A percentile compares a stretch with the other conserved stretches of the same genome.
These are phyloP conservation scores for Strigamia crassipes DNA, from an alignment of 2,888 invertebrate species.

Conservation along the genomic window DNA sequence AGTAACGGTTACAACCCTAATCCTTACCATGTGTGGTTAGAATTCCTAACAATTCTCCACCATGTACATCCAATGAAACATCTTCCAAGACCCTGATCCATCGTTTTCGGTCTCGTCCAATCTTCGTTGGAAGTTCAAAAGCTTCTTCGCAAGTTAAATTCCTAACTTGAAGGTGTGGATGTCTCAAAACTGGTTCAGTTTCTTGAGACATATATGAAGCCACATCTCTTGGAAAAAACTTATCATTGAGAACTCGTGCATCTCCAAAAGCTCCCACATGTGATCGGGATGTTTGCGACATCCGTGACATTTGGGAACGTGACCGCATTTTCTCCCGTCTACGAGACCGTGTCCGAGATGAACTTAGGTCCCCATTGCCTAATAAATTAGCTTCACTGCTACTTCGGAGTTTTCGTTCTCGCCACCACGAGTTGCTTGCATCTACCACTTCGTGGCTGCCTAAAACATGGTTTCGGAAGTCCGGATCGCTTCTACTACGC, in stretches of 20 bases:
- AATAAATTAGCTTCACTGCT: conserved; percentile 86
- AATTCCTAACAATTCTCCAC: conserved; percentile 87
- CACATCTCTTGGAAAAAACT: conserved; percentile 56
- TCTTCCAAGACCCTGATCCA: conserved; percentile 68
- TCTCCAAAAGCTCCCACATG: conserved; percentile 50
- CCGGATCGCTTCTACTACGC: conserved; percentile 79
- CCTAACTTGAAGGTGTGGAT: conserved; percentile 65
- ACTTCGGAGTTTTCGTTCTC: conserved; percentile 60
- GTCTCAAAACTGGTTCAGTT: conserved; percentile 52
- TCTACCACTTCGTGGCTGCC: conserved; percentile 56
- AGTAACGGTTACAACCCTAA: too few relatives aligned
- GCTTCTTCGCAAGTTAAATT: conserved; percentile 67
- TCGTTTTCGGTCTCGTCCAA: conserved; percentile 53
- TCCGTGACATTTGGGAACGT: conserved; percentile 49
- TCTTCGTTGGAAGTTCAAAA: not conserved
- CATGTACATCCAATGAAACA: conserved; percentile 84
- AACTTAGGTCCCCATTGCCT: not conserved
- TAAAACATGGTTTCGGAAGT: conserved; percentile 73
- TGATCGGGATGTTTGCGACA: conserved; percentile 47
- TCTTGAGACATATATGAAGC: conserved; percentile 51
- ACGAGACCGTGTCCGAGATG: conserved; percentile 30
- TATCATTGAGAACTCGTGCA: conserved; percentile 54
- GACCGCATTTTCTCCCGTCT: conserved; percentile 48
- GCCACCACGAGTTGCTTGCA: conserved; percentile 47
- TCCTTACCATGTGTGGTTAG: conserved; percentile 79